A percentile compares a stretch with the other conserved stretches of the same genome.
These are phyloP conservation scores for Platynereis dumerilii DNA, from an alignment of 2,888 invertebrate species.

Conservation along the genomic window DNA sequence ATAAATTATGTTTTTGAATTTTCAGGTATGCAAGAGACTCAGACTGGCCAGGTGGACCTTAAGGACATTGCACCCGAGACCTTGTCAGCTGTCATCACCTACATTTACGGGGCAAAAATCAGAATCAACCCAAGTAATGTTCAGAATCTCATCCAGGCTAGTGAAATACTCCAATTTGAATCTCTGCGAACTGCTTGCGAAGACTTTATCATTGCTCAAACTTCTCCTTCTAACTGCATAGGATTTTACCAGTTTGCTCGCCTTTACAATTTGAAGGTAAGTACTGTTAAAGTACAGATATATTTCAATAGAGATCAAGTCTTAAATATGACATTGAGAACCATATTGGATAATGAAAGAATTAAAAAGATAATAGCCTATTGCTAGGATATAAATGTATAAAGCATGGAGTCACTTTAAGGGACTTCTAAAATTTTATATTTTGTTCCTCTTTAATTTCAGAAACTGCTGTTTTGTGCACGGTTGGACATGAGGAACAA, in stretches of 20 bases:
- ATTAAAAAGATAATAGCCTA: no score
- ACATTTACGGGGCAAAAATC: slow-evolving; percentile 31
- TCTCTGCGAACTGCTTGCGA: slow-evolving; percentile 31
- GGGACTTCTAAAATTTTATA: no score
- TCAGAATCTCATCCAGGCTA: slow-evolving; percentile 30
- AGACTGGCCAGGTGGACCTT: slow-evolving; percentile 22
- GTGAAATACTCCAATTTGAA: slow-evolving; percentile 30
- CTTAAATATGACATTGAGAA: no score
- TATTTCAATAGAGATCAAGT: no score
- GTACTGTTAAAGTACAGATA: no score
- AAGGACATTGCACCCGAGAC: slow-evolving; percentile 23
- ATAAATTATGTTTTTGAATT: background rate
- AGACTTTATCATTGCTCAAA: slow-evolving; percentile 29
- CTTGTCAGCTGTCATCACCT: slow-evolving; percentile 26
- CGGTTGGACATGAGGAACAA: slow-evolving; percentile 24
- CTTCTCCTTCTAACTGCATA: slow-evolving; percentile 32
- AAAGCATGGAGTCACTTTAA: no score
- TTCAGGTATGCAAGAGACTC: slow-evolving; percentile 22
- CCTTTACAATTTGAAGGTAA: slow-evolving; percentile 20
- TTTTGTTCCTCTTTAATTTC: no score
- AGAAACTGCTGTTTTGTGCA: slow-evolving; percentile 19
- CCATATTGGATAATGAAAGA: no score
- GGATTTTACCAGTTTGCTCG: slow-evolving; percentile 31
- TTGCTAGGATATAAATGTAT: no score
- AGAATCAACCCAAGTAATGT: slow-evolving; percentile 32